These are phyloP conservation scores for Brachyhypopomus occidentalis DNA, from an alignment of 2,113 vertebrate genomes.

Conservation along the genomic window DNA sequence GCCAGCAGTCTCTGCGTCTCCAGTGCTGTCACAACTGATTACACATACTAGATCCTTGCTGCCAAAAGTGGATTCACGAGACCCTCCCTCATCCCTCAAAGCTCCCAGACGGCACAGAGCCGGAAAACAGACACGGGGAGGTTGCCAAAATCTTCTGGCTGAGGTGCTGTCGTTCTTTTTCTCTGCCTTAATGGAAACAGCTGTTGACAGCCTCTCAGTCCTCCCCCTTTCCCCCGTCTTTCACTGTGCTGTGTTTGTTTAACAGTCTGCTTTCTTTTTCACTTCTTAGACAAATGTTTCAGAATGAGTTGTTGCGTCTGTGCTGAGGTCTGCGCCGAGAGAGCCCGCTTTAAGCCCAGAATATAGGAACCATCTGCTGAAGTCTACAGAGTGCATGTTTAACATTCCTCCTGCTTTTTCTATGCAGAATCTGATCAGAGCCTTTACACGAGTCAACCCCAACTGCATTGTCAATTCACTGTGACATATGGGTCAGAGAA, in stretches of 20 bases:
- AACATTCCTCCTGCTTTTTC: constrained; percentile 3
- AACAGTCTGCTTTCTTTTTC: constrained; percentile 44
- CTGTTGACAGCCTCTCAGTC: constrained; percentile 45
- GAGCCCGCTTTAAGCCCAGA: constrained; percentile 16
- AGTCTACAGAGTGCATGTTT: constrained; percentile 12
- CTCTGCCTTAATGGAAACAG: constrained; percentile 56
- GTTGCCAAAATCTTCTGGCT: constrained; percentile 50
- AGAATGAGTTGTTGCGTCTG: constrained; percentile 37
- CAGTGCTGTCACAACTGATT: constrained; percentile 73
- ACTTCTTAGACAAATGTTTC: constrained; percentile 49
- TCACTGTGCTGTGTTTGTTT: constrained; percentile 39
- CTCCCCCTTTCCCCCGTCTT: neutral
- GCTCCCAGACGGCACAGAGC: constrained; percentile 53
- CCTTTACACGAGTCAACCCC: no score
- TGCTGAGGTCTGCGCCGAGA: constrained; percentile 17
- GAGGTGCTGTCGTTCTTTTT: constrained; percentile 46
- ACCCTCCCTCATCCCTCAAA: constrained; percentile 45
- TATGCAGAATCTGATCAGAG: neutral
- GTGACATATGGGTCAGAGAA: neutral
- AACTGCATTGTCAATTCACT: neutral
- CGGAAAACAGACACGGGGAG: constrained; percentile 37
- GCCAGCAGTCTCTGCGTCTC: constrained; percentile 67
- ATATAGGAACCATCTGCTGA: constrained; percentile 38
- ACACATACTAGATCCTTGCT: constrained; percentile 59
- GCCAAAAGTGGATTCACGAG: constrained; percentile 64